Base-by-base conservation (phyloP, 1,140 invertebrate genomes). In the Caerostris darwini region DNA sequence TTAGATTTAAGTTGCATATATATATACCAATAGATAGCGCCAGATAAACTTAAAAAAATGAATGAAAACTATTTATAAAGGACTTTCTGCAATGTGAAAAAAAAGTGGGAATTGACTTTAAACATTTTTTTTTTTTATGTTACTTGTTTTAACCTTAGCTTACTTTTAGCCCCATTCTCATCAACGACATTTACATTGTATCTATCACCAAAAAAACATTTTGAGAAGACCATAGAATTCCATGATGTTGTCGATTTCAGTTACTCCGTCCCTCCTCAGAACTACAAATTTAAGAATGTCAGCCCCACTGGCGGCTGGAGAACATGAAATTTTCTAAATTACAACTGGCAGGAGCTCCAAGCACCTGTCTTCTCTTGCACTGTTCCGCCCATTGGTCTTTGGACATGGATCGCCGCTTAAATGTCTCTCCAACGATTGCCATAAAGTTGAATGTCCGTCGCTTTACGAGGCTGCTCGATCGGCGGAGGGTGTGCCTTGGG, bases 381-480 rank as follows among this genome's bases (percentile, higher is more conserved):
- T 19, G 54, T 7, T 54, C 8, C 85, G 12, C n/a, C 17, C 85
- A 59, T 87, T 61, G 14, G 17, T 61, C 7, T 58, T 56, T 53
- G 53, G 53, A 7, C 83, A 58, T 58, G 88, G 58, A 71, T 77
- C 54, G 88, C 71, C 34, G 64, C 77, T 90, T 90, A 90, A 90
- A 90, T 58, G 67, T 85, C 58, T 85, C 64, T 50, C 50, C 64
- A 90, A 71, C 64, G 88, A 90, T 90, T 90, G 50, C 64, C 34
- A 90, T 90, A 90, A 90, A 90, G 88, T 90, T 85, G 64, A 90
- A 90, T 90, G 88, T 77, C 59, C 14, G 50, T 7, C 61, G 54
- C 67, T 90, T 90, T 90, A 90, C 67, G 88, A 71, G 14, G 64
- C 54, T 56, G 67, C 61, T 69, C 8, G 71, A 34, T 50, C 53